These are phyloP conservation scores for Bombyx huttoni DNA, from an alignment of 2,888 invertebrate species.

Conservation along the genomic window DNA sequence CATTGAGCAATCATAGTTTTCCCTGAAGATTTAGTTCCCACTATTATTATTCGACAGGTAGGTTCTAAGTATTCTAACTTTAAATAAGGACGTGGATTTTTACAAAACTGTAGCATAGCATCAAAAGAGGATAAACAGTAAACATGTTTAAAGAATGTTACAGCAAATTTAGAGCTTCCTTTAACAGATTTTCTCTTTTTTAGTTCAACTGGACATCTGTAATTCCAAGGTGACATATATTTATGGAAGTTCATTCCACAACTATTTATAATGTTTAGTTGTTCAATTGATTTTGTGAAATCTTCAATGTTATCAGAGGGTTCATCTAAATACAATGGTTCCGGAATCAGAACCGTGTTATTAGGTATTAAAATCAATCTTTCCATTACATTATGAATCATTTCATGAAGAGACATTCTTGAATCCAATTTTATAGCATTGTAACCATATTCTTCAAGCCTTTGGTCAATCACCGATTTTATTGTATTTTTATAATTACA, in stretches of 20 bases:
- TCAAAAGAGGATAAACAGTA: constrained; percentile 71
- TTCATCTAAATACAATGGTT: constrained; percentile 47
- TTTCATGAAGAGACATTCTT: constrained; percentile 47
- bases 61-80: constrained; percentile 70
- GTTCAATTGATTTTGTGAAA: constrained; percentile 46
- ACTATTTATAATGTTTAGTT: constrained; percentile 29
- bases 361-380: constrained; percentile 38
- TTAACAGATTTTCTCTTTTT: constrained; percentile 57
- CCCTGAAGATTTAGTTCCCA: constrained; percentile 74
- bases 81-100: constrained; percentile 75
- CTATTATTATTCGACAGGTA: constrained; percentile 71
- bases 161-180: constrained; percentile 69
- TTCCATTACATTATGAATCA: constrained; percentile 61
- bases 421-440: constrained; percentile 73
- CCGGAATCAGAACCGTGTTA: constrained; percentile 44
- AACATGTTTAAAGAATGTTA: constrained; percentile 74
- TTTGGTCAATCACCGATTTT: constrained; percentile 56
- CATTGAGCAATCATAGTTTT: constrained; percentile 72
- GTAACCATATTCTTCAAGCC: constrained; percentile 65
- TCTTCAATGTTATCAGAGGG: constrained; percentile 45
- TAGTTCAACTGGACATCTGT: constrained; percentile 76
- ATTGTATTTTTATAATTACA: constrained; percentile 60
- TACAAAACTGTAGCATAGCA: constrained; percentile 64
- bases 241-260: constrained; percentile 35
- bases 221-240: constrained; percentile 70